Evolutionary conservation across 2,113 vertebrate species (phyloP).

Genomic region (Jaculus jaculus): DNA sequence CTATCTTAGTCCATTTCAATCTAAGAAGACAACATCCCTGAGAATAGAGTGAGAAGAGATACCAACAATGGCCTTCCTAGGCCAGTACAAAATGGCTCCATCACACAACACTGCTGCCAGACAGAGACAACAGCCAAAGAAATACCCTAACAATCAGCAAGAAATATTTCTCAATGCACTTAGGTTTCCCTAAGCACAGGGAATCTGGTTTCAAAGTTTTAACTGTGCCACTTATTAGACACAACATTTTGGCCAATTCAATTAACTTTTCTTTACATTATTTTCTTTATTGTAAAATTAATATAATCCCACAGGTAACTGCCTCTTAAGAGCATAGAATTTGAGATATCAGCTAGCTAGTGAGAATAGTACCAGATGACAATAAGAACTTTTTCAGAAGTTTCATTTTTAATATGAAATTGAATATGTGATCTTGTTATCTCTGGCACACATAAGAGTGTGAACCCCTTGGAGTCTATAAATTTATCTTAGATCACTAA

Average conservation of each 20-base stretch:
- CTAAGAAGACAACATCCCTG: neutral
- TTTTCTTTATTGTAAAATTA: constrained; percentile 3
- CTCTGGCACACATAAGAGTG: neutral
- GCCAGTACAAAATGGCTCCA: neutral
- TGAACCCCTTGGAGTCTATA: neutral
- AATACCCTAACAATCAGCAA: no score
- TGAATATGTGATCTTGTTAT: neutral
- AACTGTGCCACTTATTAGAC: neutral
- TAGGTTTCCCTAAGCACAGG: no score
- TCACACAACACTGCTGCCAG: no score
- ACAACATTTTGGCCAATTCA: neutral
- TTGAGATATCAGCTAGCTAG: neutral
- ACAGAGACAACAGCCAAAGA: no score
- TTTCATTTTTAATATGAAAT: neutral
- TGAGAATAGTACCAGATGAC: neutral
- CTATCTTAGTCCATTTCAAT: neutral
- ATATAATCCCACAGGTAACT: neutral
- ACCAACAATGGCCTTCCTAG: neutral
- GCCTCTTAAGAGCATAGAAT: neutral
- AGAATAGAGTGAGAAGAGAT: neutral
- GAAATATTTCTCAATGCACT: no score
- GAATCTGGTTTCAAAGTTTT: neutral
- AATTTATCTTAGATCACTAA: neutral
- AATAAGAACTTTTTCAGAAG: neutral
- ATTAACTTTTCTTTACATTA: neutral